Conservation (phyloP, 2,797 vertebrate species). For the Pangasius mekongensis region DNA sequence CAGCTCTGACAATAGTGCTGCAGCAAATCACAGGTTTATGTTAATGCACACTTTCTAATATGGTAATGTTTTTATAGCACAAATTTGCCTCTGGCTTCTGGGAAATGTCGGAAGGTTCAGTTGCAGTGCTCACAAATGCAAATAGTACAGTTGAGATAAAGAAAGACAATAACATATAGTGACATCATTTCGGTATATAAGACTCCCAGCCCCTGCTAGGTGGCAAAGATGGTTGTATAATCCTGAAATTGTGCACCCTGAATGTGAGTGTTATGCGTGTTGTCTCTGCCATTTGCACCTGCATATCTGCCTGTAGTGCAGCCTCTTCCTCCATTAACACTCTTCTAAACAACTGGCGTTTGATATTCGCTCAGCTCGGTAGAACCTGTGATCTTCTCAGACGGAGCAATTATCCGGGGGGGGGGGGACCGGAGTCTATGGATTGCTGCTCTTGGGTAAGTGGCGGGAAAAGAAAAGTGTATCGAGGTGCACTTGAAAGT, state of each 20-base stretch:
- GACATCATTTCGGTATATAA: neutral
- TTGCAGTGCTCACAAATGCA: neutral
- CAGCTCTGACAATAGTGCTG: neutral
- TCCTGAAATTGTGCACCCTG: neutral
- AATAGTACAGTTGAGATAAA: neutral
- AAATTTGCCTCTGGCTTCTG: neutral
- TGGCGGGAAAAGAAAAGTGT: neutral
- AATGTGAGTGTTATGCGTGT: neutral
- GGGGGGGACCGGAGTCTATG: neutral
- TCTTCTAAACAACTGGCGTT: slow-evolving; percentile 13
- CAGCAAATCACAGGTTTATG: neutral
- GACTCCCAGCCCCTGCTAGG: neutral
- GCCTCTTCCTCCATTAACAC: neutral
- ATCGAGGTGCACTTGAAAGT: slow-evolving; percentile 11
- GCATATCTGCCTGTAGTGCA: neutral
- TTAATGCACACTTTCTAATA: neutral
- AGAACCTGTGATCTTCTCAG: slow-evolving; percentile 45
- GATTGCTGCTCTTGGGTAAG: neutral
- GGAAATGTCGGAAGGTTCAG: neutral
- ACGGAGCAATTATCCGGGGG: neutral
- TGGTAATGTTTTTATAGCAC: neutral
- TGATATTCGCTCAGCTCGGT: slow-evolving; percentile 11
- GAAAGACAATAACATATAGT: neutral
- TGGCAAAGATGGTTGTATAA: neutral
- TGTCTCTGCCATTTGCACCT: slow-evolving; percentile 5